These are phyloP conservation scores for Dicaeum eximium DNA, from an alignment of 2,113 vertebrate genomes.

Conservation along the genomic window DNA sequence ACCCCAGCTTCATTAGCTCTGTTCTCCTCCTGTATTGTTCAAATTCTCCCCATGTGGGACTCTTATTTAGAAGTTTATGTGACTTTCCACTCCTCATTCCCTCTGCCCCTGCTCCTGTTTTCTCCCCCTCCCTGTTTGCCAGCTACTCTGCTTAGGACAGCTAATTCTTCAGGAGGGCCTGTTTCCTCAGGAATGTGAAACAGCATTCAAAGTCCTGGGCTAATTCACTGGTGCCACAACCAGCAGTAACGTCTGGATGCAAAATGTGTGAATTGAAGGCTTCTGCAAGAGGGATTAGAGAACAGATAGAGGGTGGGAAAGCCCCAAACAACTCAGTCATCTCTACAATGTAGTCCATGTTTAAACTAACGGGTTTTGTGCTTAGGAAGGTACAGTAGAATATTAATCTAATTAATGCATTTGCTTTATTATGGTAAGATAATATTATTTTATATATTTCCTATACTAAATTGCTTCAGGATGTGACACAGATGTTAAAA, in stretches of 20 bases:
- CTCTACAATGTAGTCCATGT: neutral
- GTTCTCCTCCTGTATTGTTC: neutral
- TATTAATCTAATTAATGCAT: neutral
- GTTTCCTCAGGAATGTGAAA: conserved; percentile 46
- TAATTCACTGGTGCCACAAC: neutral
- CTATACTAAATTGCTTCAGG: neutral
- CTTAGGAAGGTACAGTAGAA: neutral
- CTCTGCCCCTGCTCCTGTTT: neutral
- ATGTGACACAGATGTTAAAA: neutral
- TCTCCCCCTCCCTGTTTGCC: neutral
- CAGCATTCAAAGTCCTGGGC: neutral
- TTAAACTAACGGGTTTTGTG: neutral
- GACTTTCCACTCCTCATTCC: neutral
- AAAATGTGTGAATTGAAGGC: conserved; percentile 40
- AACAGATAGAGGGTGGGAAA: neutral
- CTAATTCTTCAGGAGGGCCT: conserved; percentile 16
- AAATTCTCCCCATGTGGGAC: neutral
- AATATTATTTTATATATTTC: neutral
- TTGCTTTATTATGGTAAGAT: neutral
- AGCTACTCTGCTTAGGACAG: neutral
- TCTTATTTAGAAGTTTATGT: neutral
- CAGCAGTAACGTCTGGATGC: conserved; percentile 28
- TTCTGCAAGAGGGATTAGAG: neutral
- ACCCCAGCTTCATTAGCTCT: neutral
- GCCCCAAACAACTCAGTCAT: neutral